phyloP scores from a whole-genome alignment of 2,113 vertebrate genomes.

The Struthidea cinerea region DNA sequence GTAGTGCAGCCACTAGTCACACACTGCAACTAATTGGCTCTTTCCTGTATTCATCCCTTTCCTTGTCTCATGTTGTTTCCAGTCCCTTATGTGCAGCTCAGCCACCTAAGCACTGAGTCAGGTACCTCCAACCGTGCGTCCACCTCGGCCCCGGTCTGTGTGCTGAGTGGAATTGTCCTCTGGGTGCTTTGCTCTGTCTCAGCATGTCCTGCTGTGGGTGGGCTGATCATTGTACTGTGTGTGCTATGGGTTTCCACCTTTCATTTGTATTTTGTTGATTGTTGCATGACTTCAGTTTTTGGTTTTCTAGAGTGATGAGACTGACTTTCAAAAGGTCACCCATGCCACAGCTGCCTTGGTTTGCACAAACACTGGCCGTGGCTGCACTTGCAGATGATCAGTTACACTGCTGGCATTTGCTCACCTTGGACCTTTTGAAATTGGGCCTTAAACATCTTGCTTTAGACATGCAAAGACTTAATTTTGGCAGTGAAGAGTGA shows the following conservation, averaged over 20 bases:
- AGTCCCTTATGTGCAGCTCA: slow-evolving; percentile 93
- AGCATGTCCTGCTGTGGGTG: slow-evolving; percentile 66
- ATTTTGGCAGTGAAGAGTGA: background rate
- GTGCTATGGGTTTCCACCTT: background rate
- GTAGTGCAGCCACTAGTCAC: background rate
- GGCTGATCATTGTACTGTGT: background rate
- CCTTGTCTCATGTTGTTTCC: slow-evolving; percentile 72
- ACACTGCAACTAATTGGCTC: slow-evolving; percentile 62
- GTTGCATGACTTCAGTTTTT: slow-evolving; percentile 56
- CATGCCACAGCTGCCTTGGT: background rate
- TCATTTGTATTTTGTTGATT: slow-evolving; percentile 37
- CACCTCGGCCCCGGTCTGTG: background rate
- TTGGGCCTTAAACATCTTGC: slow-evolving; percentile 19
- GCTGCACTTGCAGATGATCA: background rate
- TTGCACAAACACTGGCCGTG: background rate
- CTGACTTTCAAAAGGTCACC: slow-evolving; percentile 54
- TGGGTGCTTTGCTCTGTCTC: slow-evolving; percentile 58
- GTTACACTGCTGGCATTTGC: background rate
- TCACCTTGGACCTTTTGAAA: slow-evolving; percentile 48
- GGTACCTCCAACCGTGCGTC: slow-evolving; percentile 75
- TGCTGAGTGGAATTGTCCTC: background rate
- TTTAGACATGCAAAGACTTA: background rate
- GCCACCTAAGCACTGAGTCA: slow-evolving; percentile 89
- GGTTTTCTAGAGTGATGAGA: background rate
- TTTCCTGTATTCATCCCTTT: slow-evolving; percentile 77